phyloP scores from a whole-genome alignment of 2,113 vertebrate species.

The Ariopsis seemanni region DNA sequence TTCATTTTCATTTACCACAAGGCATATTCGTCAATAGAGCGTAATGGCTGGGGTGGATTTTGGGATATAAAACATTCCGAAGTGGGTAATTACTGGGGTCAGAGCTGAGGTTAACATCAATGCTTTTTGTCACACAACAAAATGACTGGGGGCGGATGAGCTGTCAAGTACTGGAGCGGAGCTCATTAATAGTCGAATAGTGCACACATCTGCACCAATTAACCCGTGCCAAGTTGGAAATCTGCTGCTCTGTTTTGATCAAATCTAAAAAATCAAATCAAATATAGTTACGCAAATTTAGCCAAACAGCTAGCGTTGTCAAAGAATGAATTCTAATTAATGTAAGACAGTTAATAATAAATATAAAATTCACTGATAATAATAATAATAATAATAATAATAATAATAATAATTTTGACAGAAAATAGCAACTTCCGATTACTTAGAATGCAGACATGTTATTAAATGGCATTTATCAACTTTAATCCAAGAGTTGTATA shows the following conservation, averaged over 20 bases:
- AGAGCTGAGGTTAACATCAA: slow-evolving; percentile 40
- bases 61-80: slow-evolving; percentile 37
- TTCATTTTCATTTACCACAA: slow-evolving; percentile 39
- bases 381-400: background rate
- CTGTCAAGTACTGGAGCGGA: slow-evolving; percentile 29
- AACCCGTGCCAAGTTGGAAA: slow-evolving; percentile 32
- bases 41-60: slow-evolving; percentile 42
- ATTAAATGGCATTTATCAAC: background rate
- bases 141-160: slow-evolving; percentile 43
- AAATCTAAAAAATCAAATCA: slow-evolving; percentile 6
- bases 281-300: background rate
- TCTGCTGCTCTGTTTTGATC: slow-evolving; percentile 9
- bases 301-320: background rate
- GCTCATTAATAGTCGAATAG: slow-evolving; percentile 36
- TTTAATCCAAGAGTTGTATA: background rate
- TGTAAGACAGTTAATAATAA: background rate
- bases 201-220: slow-evolving; percentile 47
- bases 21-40: slow-evolving; percentile 32
- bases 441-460: background rate
- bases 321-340: background rate
- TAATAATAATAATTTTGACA: background rate
- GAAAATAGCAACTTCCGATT: background rate
- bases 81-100: slow-evolving; percentile 42
- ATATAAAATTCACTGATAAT: background rate
- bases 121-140: slow-evolving; percentile 45